Conservation (phyloP, 2,113 vertebrate genomes). For the Phyllopteryx taeniolatus region DNA sequence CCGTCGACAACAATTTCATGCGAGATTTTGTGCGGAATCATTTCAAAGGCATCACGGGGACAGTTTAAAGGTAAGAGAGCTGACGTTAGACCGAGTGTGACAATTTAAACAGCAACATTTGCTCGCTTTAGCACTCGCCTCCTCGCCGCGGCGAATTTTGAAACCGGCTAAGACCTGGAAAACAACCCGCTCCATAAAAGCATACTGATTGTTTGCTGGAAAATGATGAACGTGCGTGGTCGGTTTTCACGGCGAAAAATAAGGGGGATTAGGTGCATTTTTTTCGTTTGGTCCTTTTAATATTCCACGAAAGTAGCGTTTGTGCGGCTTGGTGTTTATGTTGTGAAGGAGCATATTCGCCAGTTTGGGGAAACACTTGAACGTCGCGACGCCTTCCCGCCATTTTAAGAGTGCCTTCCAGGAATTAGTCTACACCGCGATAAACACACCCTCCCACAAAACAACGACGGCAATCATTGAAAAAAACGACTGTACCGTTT, state of each 20-base stretch:
- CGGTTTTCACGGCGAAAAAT: background rate
- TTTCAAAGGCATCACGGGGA: background rate
- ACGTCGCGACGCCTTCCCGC: slow-evolving; percentile 27
- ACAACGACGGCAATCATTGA: background rate
- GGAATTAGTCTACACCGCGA: slow-evolving; percentile 38
- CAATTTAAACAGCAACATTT: background rate
- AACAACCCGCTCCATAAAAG: slow-evolving; percentile 24
- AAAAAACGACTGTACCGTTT: too few relatives aligned
- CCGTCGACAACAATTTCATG: background rate
- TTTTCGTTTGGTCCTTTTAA: background rate
- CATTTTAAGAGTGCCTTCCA: slow-evolving; percentile 20
- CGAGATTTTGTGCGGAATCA: slow-evolving; percentile 5
- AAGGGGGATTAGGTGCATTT: background rate
- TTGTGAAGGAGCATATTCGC: background rate
- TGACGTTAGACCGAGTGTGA: background rate
- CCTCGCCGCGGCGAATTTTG: slow-evolving; percentile 27
- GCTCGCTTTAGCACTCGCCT: background rate
- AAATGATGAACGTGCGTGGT: background rate
- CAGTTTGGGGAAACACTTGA: background rate
- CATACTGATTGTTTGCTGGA: background rate
- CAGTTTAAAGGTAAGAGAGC: slow-evolving; percentile 25
- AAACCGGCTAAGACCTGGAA: slow-evolving; percentile 57
- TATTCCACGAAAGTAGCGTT: background rate
- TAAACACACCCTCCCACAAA: background rate
- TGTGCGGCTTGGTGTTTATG: background rate